Conservation (phyloP, 1,140 invertebrate genomes). For the Agraylea sexmaculata region DNA sequence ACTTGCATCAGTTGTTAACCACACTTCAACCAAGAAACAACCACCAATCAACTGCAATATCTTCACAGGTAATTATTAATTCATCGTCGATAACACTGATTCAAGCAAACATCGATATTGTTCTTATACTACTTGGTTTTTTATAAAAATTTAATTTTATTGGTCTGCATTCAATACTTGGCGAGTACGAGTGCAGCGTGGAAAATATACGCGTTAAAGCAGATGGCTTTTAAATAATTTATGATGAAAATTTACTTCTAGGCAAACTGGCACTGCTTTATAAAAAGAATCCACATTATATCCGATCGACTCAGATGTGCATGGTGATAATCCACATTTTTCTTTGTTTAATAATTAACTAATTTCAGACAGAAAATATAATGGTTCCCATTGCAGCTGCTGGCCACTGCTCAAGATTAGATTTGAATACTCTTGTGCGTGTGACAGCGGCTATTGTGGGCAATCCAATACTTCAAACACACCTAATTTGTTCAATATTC, state of each 20-base stretch:
- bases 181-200: no score
- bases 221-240: conserved; percentile 11
- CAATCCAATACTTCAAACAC: conserved; percentile 33
- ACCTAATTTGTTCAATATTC: no score
- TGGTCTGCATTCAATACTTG: no score
- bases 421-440: conserved; percentile 82
- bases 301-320: not conserved
- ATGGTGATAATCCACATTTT: not conserved
- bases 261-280: not conserved
- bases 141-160: no score
- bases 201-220: conserved; percentile 1
- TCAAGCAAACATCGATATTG: no score
- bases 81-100: no score
- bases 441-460: conserved; percentile 92
- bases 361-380: not conserved
- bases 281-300: not conserved
- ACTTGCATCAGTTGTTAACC: no score
- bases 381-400: conserved; percentile 70
- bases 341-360: not conserved
- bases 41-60: no score
- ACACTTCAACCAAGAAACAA: no score
- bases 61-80: no score
- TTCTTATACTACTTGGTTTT: no score
- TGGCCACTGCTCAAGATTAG: conserved; percentile 94
- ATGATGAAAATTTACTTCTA: not conserved